phyloP scores from a whole-genome alignment of 2,888 invertebrate genomes.

The Altica lythri region DNA sequence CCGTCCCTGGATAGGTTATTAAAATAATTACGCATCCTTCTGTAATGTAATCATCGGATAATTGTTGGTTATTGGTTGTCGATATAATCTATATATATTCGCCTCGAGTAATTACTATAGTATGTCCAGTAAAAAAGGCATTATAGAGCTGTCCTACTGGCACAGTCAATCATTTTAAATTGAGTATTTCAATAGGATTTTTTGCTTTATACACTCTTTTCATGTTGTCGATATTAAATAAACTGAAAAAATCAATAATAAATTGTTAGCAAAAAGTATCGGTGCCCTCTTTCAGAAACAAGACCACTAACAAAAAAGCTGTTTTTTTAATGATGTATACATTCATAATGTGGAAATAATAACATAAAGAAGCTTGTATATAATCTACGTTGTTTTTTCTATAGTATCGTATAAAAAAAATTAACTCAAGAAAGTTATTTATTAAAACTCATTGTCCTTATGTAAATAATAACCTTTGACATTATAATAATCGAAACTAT shows the following conservation, averaged over 20 bases:
- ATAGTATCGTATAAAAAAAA: too few species aligned
- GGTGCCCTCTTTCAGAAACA: constrained; percentile 8
- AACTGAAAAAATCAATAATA: constrained; percentile 21
- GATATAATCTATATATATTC: constrained; percentile 39
- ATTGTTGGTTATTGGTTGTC: constrained; percentile 39
- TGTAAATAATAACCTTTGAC: too few species aligned
- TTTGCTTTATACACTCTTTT: constrained; percentile 14
- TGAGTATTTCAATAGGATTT: constrained; percentile 22
- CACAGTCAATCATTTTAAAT: constrained; percentile 33
- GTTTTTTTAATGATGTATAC: constrained; percentile 10
- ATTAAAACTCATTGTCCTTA: too few species aligned
- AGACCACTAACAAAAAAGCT: constrained; percentile 5
- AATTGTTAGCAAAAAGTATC: constrained; percentile 6
- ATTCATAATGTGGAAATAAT: constrained; percentile 9
- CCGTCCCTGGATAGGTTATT: constrained; percentile 32
- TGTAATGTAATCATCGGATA: constrained; percentile 37
- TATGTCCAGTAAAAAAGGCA: constrained; percentile 23
- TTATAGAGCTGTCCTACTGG: constrained; percentile 34
- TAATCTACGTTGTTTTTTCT: background rate
- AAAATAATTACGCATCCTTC: constrained; percentile 39
- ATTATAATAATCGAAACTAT: too few species aligned
- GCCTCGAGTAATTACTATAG: constrained; percentile 33
- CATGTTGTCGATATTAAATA: constrained; percentile 17
- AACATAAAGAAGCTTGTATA: background rate
- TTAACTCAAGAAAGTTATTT: too few species aligned